Percentiles rank a stretch among this genome's conserved stretches.
phyloP scores from a whole-genome alignment of 2,888 invertebrate genomes.

The Tuta absoluta region DNA sequence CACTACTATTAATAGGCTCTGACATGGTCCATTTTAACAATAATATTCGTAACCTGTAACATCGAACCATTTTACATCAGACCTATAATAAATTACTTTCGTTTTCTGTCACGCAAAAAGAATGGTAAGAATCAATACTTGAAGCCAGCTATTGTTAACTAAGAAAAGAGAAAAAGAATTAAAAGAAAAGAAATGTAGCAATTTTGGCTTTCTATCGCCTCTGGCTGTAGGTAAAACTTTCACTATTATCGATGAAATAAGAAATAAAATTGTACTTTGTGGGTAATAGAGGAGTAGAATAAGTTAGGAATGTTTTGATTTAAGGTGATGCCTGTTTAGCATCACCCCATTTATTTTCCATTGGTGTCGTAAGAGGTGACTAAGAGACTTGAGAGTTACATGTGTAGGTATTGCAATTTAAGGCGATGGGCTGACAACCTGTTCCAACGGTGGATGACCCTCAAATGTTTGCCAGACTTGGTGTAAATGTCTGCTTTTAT shows the following conservation, averaged over 20 bases:
- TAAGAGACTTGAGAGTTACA: no score
- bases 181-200: conserved; percentile 1
- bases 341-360: no score
- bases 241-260: conserved; percentile 27
- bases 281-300: background rate
- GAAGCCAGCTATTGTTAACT: conserved; percentile 10
- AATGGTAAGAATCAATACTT: background rate
- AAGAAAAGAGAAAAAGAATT: conserved; percentile 5
- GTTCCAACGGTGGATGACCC: no score
- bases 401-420: no score
- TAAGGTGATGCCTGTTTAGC: no score
- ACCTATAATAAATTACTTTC: conserved; percentile 22
- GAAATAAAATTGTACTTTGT: background rate
- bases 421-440: no score
- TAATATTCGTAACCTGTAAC: background rate
- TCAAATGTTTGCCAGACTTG: no score
- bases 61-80: conserved; percentile 13
- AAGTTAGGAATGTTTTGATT: no score
- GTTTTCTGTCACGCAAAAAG: conserved; percentile 16
- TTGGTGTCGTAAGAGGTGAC: no score
- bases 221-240: conserved; percentile 36
- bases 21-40: background rate
- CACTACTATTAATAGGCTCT: no score
- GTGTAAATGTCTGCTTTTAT: no score
- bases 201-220: conserved; percentile 32